These are phyloP conservation scores for Schrankia costaestrigalis DNA, from an alignment of 2,888 invertebrate genomes.

Conservation along the genomic window DNA sequence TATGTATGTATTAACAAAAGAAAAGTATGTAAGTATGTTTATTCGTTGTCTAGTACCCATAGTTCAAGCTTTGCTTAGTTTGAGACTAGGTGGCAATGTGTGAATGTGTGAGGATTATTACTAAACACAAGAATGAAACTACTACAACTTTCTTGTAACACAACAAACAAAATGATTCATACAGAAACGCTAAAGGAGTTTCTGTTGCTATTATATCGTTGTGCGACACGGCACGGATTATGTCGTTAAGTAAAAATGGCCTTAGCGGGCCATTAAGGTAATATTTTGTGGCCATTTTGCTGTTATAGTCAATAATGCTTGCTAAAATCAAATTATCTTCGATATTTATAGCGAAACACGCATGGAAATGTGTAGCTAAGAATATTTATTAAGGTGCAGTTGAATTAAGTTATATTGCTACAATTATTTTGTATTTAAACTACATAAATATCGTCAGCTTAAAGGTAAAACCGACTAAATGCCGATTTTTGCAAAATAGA, in stretches of 20 bases:
- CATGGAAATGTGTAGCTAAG: constrained; percentile 12
- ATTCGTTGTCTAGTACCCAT: too few species aligned
- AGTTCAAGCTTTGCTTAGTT: too few species aligned
- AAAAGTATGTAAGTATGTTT: too few species aligned
- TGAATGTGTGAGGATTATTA: too few species aligned
- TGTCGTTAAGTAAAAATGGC: constrained; percentile 30
- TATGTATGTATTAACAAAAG: too few species aligned
- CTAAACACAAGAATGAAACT: too few species aligned
- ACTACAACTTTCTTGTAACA: constrained; percentile 9
- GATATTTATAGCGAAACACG: constrained; percentile 28
- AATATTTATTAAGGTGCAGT: constrained; percentile 17
- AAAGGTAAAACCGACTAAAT: too few species aligned
- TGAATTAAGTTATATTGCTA: too few species aligned
- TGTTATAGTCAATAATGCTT: constrained; percentile 27
- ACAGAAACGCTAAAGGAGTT: constrained; percentile 20
- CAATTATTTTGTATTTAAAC: too few species aligned
- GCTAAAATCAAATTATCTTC: constrained; percentile 33
- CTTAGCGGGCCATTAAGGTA: constrained; percentile 22
- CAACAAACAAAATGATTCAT: constrained; percentile 21
- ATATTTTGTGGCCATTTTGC: constrained; percentile 26
- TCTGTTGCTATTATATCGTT: constrained; percentile 28
- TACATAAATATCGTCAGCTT: too few species aligned
- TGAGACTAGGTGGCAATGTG: too few species aligned
- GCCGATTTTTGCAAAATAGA: too few species aligned
- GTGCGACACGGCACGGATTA: constrained; percentile 33